Evolutionary conservation across 2,888 invertebrate genomes (phyloP), one percentile per base, ranked within the genome.

Genomic region (Lycocerus yunnanus): DNA sequence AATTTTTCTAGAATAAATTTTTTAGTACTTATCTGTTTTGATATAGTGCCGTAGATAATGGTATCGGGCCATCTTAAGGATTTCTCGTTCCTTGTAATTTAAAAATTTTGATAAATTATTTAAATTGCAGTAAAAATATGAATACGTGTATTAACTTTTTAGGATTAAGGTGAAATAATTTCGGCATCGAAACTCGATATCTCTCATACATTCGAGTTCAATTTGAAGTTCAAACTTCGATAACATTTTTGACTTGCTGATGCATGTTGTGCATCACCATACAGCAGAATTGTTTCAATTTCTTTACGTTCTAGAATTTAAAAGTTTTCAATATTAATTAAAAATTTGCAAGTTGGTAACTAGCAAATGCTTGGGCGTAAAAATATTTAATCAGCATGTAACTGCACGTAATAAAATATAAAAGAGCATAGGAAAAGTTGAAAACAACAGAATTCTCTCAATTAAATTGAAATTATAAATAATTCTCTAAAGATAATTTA

Each of bases 401-500:
- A 43, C n/a, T n/a, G 43, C 43, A 43, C n/a, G 4, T 18, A n/a
- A 43, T n/a, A n/a, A 43, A 61, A 18, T 13, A 61, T 16, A 63
- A 27, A 16, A 66, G 71, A 71, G 66, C 66, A 66, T 58, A 60
- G 66, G 43, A 72, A 73, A 76, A 73, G 69, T 43, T 20, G 66
- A 71, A 72, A 70, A 73, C 69, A 76, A 73, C 71, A 27, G 61
- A 68, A 76, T 76, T 73, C 66, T 66, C 71, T 68, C 73, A 76
- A 76, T 76, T 76, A 76, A 75, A 73, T 73, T 65, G 73, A 68
- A 68, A 67, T 70, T 74, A 81, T 83, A 81, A 83, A 84, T 84
- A 82, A 84, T 82, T 83, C 79, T 74, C 72, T 71, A 77, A 79
- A 80, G 78, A 80, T 81, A 79, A 81, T 81, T 82, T 81, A 82